Evolutionary conservation across 2,113 vertebrate genomes (phyloP).

Genomic region (Hipposideros armiger): DNA sequence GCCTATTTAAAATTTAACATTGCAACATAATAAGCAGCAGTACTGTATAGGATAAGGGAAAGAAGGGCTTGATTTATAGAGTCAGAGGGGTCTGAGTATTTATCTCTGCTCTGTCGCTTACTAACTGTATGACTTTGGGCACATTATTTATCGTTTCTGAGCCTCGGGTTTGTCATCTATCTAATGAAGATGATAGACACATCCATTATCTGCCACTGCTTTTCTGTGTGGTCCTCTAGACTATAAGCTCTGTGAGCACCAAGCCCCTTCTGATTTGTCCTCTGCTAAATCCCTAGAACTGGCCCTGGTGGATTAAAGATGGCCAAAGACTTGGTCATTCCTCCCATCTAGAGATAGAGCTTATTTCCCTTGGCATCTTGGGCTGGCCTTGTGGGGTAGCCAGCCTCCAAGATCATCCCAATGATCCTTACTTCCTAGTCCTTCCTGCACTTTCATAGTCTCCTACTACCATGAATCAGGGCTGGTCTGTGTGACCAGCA

Average conservation of each 20-base stretch:
- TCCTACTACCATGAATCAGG: neutral
- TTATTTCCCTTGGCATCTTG: neutral
- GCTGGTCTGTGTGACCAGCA: neutral
- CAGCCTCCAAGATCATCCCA: neutral
- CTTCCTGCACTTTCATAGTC: neutral
- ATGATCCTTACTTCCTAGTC: neutral
- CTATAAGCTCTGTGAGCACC: neutral
- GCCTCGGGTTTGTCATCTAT: neutral
- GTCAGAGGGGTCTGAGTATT: neutral
- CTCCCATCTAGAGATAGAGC: neutral
- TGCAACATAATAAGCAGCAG: neutral
- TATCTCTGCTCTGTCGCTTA: neutral
- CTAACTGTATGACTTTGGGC: neutral
- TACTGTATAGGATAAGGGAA: neutral
- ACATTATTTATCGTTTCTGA: neutral
- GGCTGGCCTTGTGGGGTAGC: neutral
- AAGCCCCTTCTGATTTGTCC: neutral
- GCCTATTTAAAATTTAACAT: constrained; percentile 6
- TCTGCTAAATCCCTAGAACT: neutral
- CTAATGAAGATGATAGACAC: neutral
- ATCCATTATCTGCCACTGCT: neutral
- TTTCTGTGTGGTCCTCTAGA: constrained; percentile 10
- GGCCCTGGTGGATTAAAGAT: neutral
- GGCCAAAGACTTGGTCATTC: neutral
- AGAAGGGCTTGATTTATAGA: neutral